Conservation (phyloP, 37 sponge, comb jelly and placozoan species). For the Beroe forskalii region DNA sequence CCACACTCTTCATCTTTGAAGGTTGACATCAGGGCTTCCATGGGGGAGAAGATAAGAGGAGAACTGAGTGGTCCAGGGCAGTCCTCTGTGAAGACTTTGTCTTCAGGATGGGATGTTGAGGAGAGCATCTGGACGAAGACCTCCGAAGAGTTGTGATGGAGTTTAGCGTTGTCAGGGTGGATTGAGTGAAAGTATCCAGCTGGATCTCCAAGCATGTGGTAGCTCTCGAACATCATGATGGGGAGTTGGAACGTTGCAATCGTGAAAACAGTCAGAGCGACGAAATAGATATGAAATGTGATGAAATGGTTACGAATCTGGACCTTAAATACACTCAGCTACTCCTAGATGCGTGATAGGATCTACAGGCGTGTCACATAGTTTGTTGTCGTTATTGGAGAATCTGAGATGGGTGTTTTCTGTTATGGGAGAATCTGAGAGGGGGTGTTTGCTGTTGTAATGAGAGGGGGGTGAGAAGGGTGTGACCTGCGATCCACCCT, state of each 20-base stretch:
- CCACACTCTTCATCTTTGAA: neutral
- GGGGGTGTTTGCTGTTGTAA: too few relatives aligned
- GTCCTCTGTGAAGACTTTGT: neutral
- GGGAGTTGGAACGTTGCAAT: slow-evolving; percentile 13
- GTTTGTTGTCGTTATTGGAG: too few relatives aligned
- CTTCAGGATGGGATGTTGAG: neutral
- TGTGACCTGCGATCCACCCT: too few relatives aligned
- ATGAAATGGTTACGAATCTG: too few relatives aligned
- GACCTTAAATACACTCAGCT: too few relatives aligned
- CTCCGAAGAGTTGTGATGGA: neutral
- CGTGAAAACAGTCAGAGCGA: too few relatives aligned
- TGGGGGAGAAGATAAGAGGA: neutral
- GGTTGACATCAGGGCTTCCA: neutral
- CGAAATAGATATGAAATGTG: too few relatives aligned
- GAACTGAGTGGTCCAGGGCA: neutral
- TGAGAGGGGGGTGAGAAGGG: too few relatives aligned
- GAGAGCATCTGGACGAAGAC: neutral
- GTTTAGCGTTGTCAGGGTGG: neutral
- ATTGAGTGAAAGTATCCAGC: slow-evolving; percentile 22
- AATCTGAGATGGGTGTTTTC: too few relatives aligned
- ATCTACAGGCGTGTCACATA: too few relatives aligned
- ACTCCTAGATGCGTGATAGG: too few relatives aligned
- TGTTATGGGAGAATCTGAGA: too few relatives aligned
- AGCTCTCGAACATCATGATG: slow-evolving; percentile 27
- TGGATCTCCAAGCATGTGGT: slow-evolving; percentile 33